phyloP scores from a whole-genome alignment of 2,888 invertebrate species.

The Drosophila hamatofila region DNA sequence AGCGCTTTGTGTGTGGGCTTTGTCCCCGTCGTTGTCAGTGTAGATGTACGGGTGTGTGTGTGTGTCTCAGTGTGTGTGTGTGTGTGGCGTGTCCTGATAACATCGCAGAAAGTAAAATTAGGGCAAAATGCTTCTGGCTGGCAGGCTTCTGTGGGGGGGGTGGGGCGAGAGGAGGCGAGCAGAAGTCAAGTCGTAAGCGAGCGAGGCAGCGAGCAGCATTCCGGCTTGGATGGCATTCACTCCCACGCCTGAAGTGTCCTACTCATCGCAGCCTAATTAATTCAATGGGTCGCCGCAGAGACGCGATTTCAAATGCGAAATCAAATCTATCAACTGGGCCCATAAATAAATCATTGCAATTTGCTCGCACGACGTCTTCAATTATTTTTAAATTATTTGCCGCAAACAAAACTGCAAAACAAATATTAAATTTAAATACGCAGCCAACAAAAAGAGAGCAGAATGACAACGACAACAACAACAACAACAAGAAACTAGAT shows the following conservation, averaged over 20 bases:
- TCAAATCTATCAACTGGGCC: slow-evolving; percentile 46
- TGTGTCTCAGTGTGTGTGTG: slow-evolving; percentile 42
- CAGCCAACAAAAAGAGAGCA: slow-evolving; percentile 8
- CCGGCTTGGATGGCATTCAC: slow-evolving; percentile 3
- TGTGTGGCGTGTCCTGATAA: slow-evolving; percentile 75
- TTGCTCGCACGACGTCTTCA: slow-evolving; percentile 19
- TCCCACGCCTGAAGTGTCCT: slow-evolving; percentile 60
- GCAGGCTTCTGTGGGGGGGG: background rate
- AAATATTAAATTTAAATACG: slow-evolving; percentile 42
- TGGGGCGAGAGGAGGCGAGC: background rate
- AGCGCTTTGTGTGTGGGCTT: slow-evolving; percentile 48
- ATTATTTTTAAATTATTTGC: slow-evolving; percentile 50
- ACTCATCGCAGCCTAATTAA: slow-evolving; percentile 73
- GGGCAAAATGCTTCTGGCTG: slow-evolving; percentile 72
- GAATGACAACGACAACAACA: too few relatives aligned
- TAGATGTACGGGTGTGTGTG: slow-evolving; percentile 26
- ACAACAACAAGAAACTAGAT: slow-evolving; percentile 19
- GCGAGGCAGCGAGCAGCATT: slow-evolving; percentile 21
- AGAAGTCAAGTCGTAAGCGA: slow-evolving; percentile 36
- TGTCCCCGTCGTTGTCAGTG: slow-evolving; percentile 28
- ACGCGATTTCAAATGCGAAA: slow-evolving; percentile 38
- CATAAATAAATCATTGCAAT: slow-evolving; percentile 55
- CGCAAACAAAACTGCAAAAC: slow-evolving; percentile 2
- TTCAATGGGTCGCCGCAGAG: slow-evolving; percentile 60
- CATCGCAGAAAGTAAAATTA: slow-evolving; percentile 80